Evolutionary conservation across 2,888 invertebrate genomes (phyloP).

Genomic region (Ferdinandea cuprea): DNA sequence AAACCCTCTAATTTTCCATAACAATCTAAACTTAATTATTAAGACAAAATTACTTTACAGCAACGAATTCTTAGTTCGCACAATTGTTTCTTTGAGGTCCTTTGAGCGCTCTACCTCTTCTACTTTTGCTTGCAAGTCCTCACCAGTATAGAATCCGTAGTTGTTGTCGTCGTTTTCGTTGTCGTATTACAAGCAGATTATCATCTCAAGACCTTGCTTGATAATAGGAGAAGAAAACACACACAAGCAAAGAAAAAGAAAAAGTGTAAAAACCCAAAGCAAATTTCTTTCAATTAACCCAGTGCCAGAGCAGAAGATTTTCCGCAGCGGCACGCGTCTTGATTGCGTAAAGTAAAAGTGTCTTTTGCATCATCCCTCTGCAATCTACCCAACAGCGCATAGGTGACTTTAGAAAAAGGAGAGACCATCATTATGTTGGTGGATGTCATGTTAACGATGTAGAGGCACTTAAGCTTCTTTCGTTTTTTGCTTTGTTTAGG

Average conservation of each 20-base stretch:
- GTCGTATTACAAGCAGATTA: conserved; percentile 59
- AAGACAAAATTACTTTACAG: no score
- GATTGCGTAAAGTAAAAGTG: conserved; percentile 52
- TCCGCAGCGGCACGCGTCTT: conserved; percentile 59
- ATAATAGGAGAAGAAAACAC: conserved; percentile 4
- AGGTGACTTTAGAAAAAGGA: conserved; percentile 30
- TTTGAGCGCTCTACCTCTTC: conserved; percentile 4
- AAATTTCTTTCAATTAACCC: conserved; percentile 65
- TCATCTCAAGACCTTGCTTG: conserved; percentile 53
- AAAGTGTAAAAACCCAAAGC: conserved; percentile 7
- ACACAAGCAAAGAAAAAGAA: not conserved
- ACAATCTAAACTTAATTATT: no score
- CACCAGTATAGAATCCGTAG: conserved; percentile 49
- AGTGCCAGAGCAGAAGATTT: conserved; percentile 41
- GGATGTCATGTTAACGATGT: conserved; percentile 49
- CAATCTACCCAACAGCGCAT: conserved; percentile 9
- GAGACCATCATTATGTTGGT: conserved; percentile 11
- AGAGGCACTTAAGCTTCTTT: conserved; percentile 47
- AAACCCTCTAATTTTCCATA: no score
- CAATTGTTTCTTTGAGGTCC: not conserved
- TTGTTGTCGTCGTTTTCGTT: no score
- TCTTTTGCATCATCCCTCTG: conserved; percentile 26
- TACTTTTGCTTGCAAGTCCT: conserved; percentile 43
- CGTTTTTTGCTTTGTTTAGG: no score
- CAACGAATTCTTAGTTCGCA: no score